Base-by-base conservation (phyloP, 1,140 invertebrate genomes). In the Drosophila pallidifrons region DNA sequence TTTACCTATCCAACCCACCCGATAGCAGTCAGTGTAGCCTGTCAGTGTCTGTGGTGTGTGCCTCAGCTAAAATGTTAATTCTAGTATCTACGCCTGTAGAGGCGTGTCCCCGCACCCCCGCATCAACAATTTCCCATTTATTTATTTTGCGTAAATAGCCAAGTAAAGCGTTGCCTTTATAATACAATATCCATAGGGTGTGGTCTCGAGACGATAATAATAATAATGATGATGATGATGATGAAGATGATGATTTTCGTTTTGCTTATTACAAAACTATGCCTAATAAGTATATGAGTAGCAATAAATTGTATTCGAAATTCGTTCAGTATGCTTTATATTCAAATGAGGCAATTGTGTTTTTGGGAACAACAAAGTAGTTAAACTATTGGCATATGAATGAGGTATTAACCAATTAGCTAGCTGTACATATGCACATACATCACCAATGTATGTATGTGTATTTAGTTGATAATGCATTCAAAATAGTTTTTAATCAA, bases 351-450 rank as follows among this genome's bases (percentile, higher is more conserved):
- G 72, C 75, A 70, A 82, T 81, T 79, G 90, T 91, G 89, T 91
- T 91, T 75, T 90, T 91, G 90, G 90, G 90, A 91, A 91, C 90
- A 91, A 91, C 82, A 79, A 83, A 78, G 90, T 91, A 91, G 90
- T 91, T 91, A 81, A 90, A 90, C 82, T 89, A 88, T 87, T 83
- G 77, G 85, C 73, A 72, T 25, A 25, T 74, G 77, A 78, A 67
- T 69, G 45, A 80, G 57, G 75, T 72, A 55, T 32, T 61, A 43
- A 73, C 57, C 45, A 74, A 57, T 71, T 81, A 89, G 81, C 75
- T 81, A 88, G 73, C 75, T 89, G 75, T 88, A 82, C 58, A 79
- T 82, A 79, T 69, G 52, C 38, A 75, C 32, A 52, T 38, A 13
- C 35, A 58, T 47, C 47, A 11, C n/a, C 20, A 3, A 25, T 25